A percentile compares a stretch with the other conserved stretches of the same genome.
Conservation (phyloP, 2,888 invertebrate genomes). For the Drosophila rellima region DNA sequence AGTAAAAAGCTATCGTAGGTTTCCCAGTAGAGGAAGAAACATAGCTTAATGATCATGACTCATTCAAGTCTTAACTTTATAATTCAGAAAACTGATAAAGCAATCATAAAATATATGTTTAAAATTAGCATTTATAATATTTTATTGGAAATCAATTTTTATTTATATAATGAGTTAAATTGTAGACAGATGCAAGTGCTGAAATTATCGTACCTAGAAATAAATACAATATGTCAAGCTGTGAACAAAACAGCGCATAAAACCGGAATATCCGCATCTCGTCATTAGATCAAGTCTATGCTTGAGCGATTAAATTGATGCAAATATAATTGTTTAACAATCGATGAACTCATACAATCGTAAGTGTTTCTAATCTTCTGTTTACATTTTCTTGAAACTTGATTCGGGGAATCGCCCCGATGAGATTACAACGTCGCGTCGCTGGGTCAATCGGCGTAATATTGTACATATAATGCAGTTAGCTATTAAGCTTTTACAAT, state of each 20-base stretch:
- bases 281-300: neutral
- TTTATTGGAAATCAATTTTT: neutral
- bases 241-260: neutral
- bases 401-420: conserved; percentile 63
- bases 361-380: conserved; percentile 23
- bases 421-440: conserved; percentile 13
- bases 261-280: conserved; percentile 10
- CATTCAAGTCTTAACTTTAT: neutral
- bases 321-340: conserved; percentile 1
- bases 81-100: neutral
- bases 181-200: neutral
- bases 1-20: neutral
- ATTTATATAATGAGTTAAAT: neutral
- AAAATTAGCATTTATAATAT: neutral
- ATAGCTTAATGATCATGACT: neutral
- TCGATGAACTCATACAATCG: conserved; percentile 1
- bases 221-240: neutral
- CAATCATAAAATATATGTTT: neutral
- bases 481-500: neutral
- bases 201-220: neutral
- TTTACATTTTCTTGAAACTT: conserved; percentile 35
- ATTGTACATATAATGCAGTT: conserved; percentile 43
- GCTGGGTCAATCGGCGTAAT: neutral
- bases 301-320: conserved; percentile 7
- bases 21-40: neutral